Base-by-base conservation (phyloP, 1,140 invertebrate species). In the Lordiphosa mommai region DNA sequence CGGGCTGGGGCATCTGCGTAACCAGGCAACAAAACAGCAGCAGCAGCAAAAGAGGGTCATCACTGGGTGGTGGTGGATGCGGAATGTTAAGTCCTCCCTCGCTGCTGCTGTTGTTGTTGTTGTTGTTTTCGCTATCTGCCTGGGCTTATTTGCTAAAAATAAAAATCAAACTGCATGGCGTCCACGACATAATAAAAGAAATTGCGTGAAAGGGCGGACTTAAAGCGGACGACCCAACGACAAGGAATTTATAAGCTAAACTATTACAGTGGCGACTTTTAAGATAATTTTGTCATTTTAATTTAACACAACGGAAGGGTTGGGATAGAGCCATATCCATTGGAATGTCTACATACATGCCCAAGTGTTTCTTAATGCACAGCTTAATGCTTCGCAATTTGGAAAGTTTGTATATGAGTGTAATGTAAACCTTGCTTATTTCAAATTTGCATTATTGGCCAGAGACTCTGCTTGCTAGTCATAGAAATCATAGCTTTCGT, bases 141-240 rank as follows among this genome's bases (percentile, higher is more conserved):
- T 72, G 40, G 56, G 72, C 77, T 84, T 84, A 84, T 77, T 82
- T 82, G 77, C 59, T 77, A 72, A 74, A 84, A 82, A 82, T 84
- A 82, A 82, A 82, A 84, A 84, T 82, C 77, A 69, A 82, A 84
- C 72, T 84, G 72, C 77, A 66, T 36, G 41, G 38, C 67, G 46
- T 50, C 41, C 37, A 58, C 43, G 60, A 66, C 71, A 63, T 71
- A 70, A 71, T 82, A 82, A 70, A 61, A 56, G 71, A 66, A 82
- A 82, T 57, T 82, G 74, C 74, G 76, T 82, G 71, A 80, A 74
- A 82, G 72, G 61, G 61, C 61, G 59, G 60, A n/a, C 74, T 82
- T 61, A 58, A 74, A 58, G 63, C 44, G 27, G 43, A 68, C 53
- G 53, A 34, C 5, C 14, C 23, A 29, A 12, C 20, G 20, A n/a